Base-by-base conservation (phyloP, 2,797 vertebrate species). In the Synanceia verrucosa region DNA sequence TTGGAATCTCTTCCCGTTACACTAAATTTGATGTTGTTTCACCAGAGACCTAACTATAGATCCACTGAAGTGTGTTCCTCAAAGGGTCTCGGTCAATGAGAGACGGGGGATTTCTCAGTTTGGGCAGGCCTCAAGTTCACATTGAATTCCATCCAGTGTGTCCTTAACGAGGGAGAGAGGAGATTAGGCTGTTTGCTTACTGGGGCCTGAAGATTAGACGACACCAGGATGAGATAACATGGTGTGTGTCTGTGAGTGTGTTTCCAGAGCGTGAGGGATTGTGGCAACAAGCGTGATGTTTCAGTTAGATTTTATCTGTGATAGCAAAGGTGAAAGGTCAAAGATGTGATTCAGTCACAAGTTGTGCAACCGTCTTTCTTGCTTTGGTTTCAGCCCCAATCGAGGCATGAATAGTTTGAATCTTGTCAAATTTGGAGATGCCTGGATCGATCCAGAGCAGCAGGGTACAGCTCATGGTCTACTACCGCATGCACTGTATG, bases 131-230 rank as follows among this genome's bases (percentile, higher is more conserved):
- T 86, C 78, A 78, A 81, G 76, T 88, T 87, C 65, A 77, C 5
- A 31, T 66, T 89, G 86, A 91, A 90, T 86, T 79, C 53, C 57
- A 60, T 28, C 52, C 85, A 85, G 79, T 91, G 85, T 88, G 78
- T 90, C 73, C 66, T 78, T 91, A 89, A 91, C 88, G 75, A 91
- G 83, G 65, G 79, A 58, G 75, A 79, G 69, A 84, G 84, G 59
- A 86, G 87, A 90, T 91, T 89, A 90, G 73, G 48, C 77, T 79
- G 86, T 86, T 89, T 89, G 76, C 80, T 70, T 43, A 83, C 57
- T 74, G 84, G 58, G 85, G 84, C 82, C 79, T 74, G 62, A 77
- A 87, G 87, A 89, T 92, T 83, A 86, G 70, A 72, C 24, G 69
- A 85, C 75, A 76, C 79, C 44, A 47, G 62, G 58, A 74, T 74